Conservation (phyloP, 2,113 vertebrate species). For the Ceyx margarethae region DNA sequence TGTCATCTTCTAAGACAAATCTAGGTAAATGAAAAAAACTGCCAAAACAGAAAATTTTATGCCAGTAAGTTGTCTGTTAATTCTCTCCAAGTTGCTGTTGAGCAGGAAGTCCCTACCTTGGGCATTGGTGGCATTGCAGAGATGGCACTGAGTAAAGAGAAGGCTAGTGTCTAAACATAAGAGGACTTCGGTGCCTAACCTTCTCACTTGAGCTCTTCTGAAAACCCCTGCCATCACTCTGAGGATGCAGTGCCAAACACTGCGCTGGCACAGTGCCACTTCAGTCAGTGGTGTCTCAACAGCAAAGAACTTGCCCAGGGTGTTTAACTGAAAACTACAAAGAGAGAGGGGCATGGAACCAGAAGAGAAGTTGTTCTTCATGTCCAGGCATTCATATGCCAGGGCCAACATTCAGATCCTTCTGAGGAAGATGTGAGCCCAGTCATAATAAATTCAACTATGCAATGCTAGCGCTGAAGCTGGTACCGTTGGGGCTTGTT, state of each 20-base stretch:
- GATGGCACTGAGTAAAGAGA: neutral
- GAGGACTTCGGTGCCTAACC: neutral
- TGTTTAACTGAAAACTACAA: conserved; percentile 27
- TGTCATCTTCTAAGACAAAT: neutral
- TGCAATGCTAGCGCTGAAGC: neutral
- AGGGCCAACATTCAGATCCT: neutral
- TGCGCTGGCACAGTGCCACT: neutral
- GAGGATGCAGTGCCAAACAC: neutral
- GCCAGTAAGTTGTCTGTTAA: neutral
- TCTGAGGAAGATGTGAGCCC: neutral
- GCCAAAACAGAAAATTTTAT: neutral
- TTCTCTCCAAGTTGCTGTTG: neutral
- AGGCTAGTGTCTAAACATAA: neutral
- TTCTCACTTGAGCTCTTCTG: neutral
- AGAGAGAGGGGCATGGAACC: neutral
- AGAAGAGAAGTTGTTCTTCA: neutral
- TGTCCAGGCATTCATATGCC: neutral
- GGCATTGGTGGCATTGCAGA: neutral
- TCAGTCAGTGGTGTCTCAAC: conserved; percentile 11
- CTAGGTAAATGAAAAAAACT: neutral
- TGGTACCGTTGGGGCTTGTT: conserved; percentile 33
- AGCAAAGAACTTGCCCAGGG: conserved; percentile 13
- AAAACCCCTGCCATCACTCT: neutral
- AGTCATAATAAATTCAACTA: neutral
- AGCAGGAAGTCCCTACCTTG: neutral